phyloP scores from a whole-genome alignment of 1,140 invertebrate species.

The Hormaphis cornu region DNA sequence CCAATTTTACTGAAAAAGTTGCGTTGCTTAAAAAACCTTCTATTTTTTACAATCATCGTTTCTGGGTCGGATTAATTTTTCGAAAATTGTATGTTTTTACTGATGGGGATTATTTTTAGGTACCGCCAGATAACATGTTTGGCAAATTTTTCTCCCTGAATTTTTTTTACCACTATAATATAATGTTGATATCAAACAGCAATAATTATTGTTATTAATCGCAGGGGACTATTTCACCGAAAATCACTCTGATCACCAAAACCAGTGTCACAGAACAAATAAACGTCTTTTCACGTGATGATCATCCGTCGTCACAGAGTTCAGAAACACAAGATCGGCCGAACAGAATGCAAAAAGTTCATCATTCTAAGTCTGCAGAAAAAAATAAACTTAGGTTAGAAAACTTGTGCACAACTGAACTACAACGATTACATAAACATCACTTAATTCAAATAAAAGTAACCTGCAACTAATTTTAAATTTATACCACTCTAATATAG shows the following conservation, averaged over 20 bases:
- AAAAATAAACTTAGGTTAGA: not conserved
- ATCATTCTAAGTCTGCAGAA: not conserved
- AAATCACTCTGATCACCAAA: not conserved
- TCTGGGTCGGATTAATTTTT: too few relatives aligned
- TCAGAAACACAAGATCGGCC: not conserved
- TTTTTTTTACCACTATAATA: not conserved
- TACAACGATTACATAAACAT: too few relatives aligned
- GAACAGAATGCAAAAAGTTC: not conserved
- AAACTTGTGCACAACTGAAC: too few relatives aligned
- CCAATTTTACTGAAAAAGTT: too few relatives aligned
- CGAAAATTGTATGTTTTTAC: too few relatives aligned
- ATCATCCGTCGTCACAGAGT: not conserved
- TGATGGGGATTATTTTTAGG: too few relatives aligned
- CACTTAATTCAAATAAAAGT: too few relatives aligned
- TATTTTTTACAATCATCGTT: too few relatives aligned
- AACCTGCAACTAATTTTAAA: not conserved
- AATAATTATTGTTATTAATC: too few relatives aligned
- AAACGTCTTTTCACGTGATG: not conserved
- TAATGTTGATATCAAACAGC: too few relatives aligned
- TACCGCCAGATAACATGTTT: too few relatives aligned
- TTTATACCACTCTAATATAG: not conserved
- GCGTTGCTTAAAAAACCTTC: too few relatives aligned
- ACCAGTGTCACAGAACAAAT: not conserved
- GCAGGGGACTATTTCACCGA: slow-evolving; percentile 15
- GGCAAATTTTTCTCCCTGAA: not conserved